Conservation (phyloP, 2,113 vertebrate genomes). For the Emydocephalus ijimae region DNA sequence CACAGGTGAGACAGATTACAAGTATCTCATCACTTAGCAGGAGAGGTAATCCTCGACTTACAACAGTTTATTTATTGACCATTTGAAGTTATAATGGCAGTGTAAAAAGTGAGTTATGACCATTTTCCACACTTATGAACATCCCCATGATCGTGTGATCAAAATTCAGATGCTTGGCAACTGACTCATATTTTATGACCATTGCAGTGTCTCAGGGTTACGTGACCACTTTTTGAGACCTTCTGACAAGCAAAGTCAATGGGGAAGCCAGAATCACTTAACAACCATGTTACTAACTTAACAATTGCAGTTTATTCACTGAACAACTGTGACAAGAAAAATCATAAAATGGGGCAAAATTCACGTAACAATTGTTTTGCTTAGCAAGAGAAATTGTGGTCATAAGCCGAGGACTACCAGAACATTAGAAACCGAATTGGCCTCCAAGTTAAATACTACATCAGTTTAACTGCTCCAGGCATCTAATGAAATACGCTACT, state of each 20-base stretch:
- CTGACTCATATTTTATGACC: neutral
- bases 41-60: neutral
- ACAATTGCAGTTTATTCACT: neutral
- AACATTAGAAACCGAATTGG: neutral
- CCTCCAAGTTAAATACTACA: too few species aligned
- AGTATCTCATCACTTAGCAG: neutral
- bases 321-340: neutral
- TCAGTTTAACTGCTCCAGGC: neutral
- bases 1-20: neutral
- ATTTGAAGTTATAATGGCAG: neutral
- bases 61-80: neutral
- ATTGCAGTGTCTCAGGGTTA: neutral
- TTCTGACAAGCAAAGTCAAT: neutral
- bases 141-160: neutral
- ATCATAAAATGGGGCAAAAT: neutral
- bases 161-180: neutral
- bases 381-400: neutral
- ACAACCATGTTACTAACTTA: neutral
- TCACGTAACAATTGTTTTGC: neutral
- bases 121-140: neutral
- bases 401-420: neutral
- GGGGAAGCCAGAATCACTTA: neutral
- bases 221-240: neutral
- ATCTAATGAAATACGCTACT: neutral
- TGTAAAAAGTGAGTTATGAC: neutral